Evolutionary conservation across 2,888 invertebrate species (phyloP), one percentile per base, ranked within the genome.

Genomic region (Anoplius nigerrimus): DNA sequence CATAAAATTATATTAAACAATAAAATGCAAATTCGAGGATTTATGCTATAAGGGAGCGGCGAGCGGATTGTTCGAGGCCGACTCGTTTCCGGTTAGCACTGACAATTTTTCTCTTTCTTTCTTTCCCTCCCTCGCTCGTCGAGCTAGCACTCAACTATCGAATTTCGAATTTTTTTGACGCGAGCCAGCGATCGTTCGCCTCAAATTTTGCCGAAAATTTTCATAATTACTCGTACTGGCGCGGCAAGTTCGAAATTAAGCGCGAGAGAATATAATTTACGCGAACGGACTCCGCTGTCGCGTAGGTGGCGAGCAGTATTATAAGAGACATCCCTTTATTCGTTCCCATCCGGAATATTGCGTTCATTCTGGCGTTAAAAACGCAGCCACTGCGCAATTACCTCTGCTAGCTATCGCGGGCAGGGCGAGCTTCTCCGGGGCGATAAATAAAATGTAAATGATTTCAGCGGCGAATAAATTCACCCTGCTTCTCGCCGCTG

Each of bases 1-100:
- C 81, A 81, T 84, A 84, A 85, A 85, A 83, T 84, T 84, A 84
- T 85, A 85, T 86, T 85, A 85, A 85, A 84, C 82, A 84, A 85
- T 86, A 84, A 86, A 84, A 85, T 85, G 85, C 84, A 85, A 85
- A 85, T 85, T 79, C 76, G 79, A 80, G 65, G 78, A 70, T 80
- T 79, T 75, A 79, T 80, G 34, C 34, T 8, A 1, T 34, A 34
- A 34, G 34, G 11, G 34, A 13, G 11, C 34, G 11, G 34, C 34
- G 34, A 34, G 34, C 11, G 34, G 34, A 13, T 34, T 34, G 34
- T 34, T 34, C 34, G 34, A 34, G 34, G 11, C 34, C 11, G 69
- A 66, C 77, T 64, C 67, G 71, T 70, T 77, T 66, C 63, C 59
- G 60, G 64, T 64, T 69, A 68, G 61, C 64, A 65, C 67, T 51